Base-by-base conservation (phyloP, 2,113 vertebrate species). In the Tupaia chinensis region DNA sequence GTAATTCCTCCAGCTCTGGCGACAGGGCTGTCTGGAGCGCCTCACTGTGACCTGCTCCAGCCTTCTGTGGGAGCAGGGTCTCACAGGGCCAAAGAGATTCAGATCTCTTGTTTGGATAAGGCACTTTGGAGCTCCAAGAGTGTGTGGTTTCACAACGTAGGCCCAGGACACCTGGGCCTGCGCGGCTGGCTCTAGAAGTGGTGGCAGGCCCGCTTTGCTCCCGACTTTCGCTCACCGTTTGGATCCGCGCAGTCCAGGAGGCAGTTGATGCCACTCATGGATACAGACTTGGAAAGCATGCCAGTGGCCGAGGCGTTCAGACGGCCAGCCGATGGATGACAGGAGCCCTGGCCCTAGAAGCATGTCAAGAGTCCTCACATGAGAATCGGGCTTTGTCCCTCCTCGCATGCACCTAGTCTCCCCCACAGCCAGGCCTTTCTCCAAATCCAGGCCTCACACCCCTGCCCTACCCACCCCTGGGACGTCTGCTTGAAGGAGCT, bases 231-330 rank as follows among this genome's bases (percentile, higher is more conserved):
- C 98, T 98, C 95, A 98, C 98, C 97, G 1, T 95, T 92, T 4
- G 84, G 0, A 5, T 98, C 89, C 0, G 96, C 96, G 89, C 94
- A 93, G 2, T 96, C 97, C 1, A 94, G 91, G 94, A 98, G 97
- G 12, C 83, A 95, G 94, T 94, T 91, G 63, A 99, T 98, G 95
- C 97, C 91, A 0, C 98, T 93, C 97, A 99, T 98, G 0, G 98
- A 99, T 0, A 98, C 94, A 3, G 98, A 98, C 88, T 99, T 99
- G 97, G 97, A 95, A 65, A 98, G 98, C 93, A 83, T 17, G 53
- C 94, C 93, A 32, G 97, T 63, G 7, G 60, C 1, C 0, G 61
- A 20, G 44, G 1, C 82, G 54, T 80, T 79, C 88, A 69, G 68
- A 69, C 82, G 70, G 79, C 66, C 96, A 80, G 53, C 34, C 23